A percentile compares a stretch with the other conserved stretches of the same genome.
Evolutionary conservation across 2,888 invertebrate species (phyloP).

Genomic region (Athetis lepigone): DNA sequence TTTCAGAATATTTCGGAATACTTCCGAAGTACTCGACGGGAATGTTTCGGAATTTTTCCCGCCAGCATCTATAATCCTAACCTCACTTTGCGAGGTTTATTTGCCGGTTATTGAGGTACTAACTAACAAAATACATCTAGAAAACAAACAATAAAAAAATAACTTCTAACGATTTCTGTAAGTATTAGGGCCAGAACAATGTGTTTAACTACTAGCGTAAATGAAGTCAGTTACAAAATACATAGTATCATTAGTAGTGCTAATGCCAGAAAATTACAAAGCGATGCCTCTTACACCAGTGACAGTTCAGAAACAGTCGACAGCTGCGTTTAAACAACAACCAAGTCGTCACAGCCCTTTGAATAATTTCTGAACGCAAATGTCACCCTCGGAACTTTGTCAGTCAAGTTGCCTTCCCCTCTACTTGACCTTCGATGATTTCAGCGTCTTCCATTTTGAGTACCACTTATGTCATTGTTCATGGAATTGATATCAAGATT

Average conservation of each 20-base stretch:
- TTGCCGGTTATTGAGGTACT: no score
- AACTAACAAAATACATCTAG: no score
- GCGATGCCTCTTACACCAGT: slow-evolving; percentile 6
- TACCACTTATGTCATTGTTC: slow-evolving; percentile 18
- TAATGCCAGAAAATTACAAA: neutral
- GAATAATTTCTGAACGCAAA: slow-evolving; percentile 48
- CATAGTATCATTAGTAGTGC: neutral
- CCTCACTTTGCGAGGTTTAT: no score
- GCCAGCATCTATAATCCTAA: no score
- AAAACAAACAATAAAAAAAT: neutral
- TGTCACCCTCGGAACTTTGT: slow-evolving; percentile 45
- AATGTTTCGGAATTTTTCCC: no score
- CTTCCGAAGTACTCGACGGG: no score
- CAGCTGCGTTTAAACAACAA: slow-evolving; percentile 48
- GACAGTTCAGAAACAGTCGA: slow-evolving; percentile 30
- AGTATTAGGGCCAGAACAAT: neutral
- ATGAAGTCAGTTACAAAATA: neutral
- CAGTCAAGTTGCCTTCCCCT: slow-evolving; percentile 24
- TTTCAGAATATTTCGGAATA: no score
- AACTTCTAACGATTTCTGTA: neutral
- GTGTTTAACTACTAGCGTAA: neutral
- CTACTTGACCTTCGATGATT: slow-evolving; percentile 15
- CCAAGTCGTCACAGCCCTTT: slow-evolving; percentile 34
- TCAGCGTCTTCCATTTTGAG: slow-evolving; percentile 8
- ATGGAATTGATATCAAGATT: slow-evolving; percentile 1